Base-by-base conservation (phyloP, 1,140 invertebrate genomes). In the Heterodera carotae region DNA sequence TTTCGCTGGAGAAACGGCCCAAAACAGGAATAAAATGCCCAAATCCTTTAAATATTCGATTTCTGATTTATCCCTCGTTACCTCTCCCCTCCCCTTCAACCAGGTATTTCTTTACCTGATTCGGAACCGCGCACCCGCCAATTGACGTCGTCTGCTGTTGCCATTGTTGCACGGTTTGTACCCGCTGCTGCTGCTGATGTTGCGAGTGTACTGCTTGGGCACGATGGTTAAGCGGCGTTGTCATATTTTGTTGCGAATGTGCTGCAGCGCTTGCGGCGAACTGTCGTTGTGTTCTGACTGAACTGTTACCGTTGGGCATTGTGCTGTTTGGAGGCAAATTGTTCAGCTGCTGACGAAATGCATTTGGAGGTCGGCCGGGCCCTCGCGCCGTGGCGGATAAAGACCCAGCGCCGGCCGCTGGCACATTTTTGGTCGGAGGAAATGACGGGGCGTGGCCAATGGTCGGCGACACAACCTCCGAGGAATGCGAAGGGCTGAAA, bases 351-450 rank as follows among this genome's bases (percentile, higher is more conserved):
- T 64, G 74, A n/a, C 53, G 48, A 15, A 43, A 31, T 33, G 53
- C 31, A 22, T 60, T 77, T 22, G 76, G 56, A 27, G 76, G 76
- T 33, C 76, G 43, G 33, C 76, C 76, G 27, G 76, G 76, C 4
- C 76, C 76, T 10, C 76, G 67, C 15, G 39, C 34, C n/a, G n/a
- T n/a, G 25, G 36, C 34, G 29, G 70, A 31, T 1, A 34, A 34
- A 29, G 62, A 22, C 62, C n/a, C 62, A 25, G 7, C 25, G 7
- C 7, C 62, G 33, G 22, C n/a, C 5, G 3, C 12, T 29, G 1
- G 69, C 5, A 18, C 69, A 22, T 22, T 56, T 56, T 56, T 56
- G 12, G 48, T 22, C 18, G 22, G 22, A 2, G 48, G 22, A 1
- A 56, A 18, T 22, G 48, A 12, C 5, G 18, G 48, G 22, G 48